A percentile compares a stretch with the other conserved stretches of the same genome.
phyloP scores from a whole-genome alignment of 1,140 invertebrate species.

The Drosophila eugracilis region DNA sequence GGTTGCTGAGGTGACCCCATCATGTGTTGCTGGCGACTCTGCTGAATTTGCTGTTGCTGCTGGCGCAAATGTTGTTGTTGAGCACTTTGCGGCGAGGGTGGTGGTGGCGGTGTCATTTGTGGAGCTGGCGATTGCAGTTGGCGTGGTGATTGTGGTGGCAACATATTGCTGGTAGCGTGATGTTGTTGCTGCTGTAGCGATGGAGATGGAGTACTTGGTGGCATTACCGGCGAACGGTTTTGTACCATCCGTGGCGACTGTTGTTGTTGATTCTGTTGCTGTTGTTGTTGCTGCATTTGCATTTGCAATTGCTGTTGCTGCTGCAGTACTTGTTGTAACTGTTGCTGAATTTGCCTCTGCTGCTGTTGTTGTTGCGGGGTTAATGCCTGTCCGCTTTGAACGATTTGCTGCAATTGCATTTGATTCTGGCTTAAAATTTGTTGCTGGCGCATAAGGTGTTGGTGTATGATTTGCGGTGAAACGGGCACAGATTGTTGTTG shows the following conservation, averaged over 20 bases:
- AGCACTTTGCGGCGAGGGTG: constrained; percentile 76
- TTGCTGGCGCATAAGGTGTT: constrained; percentile 73
- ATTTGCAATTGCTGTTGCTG: constrained; percentile 69
- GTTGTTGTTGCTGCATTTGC: constrained; percentile 74
- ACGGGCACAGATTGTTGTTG: constrained; percentile 64
- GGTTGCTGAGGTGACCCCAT: constrained; percentile 73
- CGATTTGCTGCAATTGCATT: constrained; percentile 81
- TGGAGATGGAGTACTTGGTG: constrained; percentile 62
- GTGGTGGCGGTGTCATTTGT: constrained; percentile 82
- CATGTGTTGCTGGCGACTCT: constrained; percentile 69
- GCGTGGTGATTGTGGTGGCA: constrained; percentile 78
- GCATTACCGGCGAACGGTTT: constrained; percentile 72
- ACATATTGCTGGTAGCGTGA: constrained; percentile 50
- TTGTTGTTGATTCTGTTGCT: constrained; percentile 74
- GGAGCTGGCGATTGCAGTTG: constrained; percentile 81
- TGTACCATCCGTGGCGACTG: constrained; percentile 85
- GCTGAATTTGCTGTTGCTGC: constrained; percentile 61
- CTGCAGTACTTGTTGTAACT: constrained; percentile 61
- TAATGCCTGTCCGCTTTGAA: constrained; percentile 72
- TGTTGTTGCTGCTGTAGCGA: constrained; percentile 77
- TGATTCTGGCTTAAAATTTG: constrained; percentile 76
- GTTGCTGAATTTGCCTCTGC: constrained; percentile 56
- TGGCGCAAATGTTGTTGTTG: constrained; percentile 84
- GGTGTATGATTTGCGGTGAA: constrained; percentile 78
- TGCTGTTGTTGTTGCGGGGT: constrained; percentile 74